These are phyloP conservation scores for Ophioninae sp. DNA, from an alignment of 2,888 invertebrate genomes.

Conservation along the genomic window DNA sequence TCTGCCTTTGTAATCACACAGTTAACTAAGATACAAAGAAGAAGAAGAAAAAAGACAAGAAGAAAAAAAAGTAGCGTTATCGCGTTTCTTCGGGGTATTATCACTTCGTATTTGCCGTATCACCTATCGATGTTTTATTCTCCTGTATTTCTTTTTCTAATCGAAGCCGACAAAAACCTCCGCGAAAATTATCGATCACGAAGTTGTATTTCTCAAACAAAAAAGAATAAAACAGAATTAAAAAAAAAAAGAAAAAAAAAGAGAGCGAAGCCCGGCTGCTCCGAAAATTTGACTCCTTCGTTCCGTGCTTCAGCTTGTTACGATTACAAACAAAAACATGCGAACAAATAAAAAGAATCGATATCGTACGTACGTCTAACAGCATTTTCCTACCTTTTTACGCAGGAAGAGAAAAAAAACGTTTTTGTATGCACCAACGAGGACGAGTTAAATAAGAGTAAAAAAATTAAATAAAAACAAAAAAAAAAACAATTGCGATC, in stretches of 20 bases:
- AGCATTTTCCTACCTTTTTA: slow-evolving; percentile 61
- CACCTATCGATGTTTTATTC: slow-evolving; percentile 34
- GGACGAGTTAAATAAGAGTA: slow-evolving; percentile 10
- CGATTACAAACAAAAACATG: slow-evolving; percentile 17
- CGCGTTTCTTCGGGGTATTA: slow-evolving; percentile 60
- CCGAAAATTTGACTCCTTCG: slow-evolving; percentile 14
- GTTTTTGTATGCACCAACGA: slow-evolving; percentile 41
- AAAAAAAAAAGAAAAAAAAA: background rate
- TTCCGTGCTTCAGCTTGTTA: slow-evolving; percentile 34
- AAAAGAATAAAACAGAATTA: background rate
- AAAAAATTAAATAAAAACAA: slow-evolving; percentile 1
- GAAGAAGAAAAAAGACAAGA: background rate
- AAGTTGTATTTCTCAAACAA: background rate
- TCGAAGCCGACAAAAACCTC: background rate
- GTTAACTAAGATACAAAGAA: slow-evolving; percentile 55
- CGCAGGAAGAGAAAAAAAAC: slow-evolving; percentile 37
- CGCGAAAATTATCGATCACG: background rate
- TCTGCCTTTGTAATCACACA: slow-evolving; percentile 61
- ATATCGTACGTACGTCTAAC: slow-evolving; percentile 48
- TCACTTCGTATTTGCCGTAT: slow-evolving; percentile 55
- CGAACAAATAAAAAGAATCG: slow-evolving; percentile 35
- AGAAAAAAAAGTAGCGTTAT: slow-evolving; percentile 58
- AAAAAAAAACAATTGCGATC: background rate
- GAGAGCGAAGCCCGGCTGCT: slow-evolving; percentile 19
- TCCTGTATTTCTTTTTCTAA: slow-evolving; percentile 11